A percentile compares a stretch with the other conserved stretches of the same genome.
Evolutionary conservation across 2,797 vertebrate species (phyloP).

Genomic region (Aotus griseimembra): DNA sequence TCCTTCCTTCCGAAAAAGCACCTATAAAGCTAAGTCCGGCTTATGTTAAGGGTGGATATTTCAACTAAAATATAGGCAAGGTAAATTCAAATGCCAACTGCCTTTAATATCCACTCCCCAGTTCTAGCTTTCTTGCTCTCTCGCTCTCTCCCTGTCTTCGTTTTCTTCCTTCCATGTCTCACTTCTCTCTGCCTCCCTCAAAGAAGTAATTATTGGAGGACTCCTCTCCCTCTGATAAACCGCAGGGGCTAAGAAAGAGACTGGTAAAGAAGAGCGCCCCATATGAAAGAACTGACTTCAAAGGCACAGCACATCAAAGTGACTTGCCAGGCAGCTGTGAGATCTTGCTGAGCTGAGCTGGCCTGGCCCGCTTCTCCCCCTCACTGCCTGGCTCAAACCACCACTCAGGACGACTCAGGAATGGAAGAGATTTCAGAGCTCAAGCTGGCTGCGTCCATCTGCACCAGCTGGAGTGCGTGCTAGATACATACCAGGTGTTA

Average conservation of each 20-base stretch:
- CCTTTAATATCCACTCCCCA: background rate
- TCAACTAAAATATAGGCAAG: background rate
- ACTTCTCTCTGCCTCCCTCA: constrained; percentile 39
- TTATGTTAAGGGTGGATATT: background rate
- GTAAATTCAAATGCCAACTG: background rate
- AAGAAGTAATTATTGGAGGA: constrained; percentile 53
- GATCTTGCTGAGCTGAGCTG: constrained; percentile 32
- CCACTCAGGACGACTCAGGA: background rate
- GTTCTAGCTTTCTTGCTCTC: background rate
- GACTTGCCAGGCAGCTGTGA: background rate
- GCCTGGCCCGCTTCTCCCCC: background rate
- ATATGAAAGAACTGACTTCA: constrained; percentile 63
- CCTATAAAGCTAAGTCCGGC: background rate
- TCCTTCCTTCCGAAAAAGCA: background rate
- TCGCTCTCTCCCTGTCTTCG: background rate
- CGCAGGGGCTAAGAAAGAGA: background rate
- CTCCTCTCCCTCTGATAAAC: background rate
- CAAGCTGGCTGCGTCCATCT: background rate
- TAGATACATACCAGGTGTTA: constrained; percentile 52
- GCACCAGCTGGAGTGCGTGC: constrained; percentile 22
- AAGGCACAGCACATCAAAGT: constrained; percentile 62
- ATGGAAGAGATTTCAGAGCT: background rate
- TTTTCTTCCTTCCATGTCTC: background rate
- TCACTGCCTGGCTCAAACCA: constrained; percentile 1
- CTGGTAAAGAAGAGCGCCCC: background rate